A percentile compares a stretch with the other conserved stretches of the same genome.
These are phyloP conservation scores for Abramis brama DNA, from an alignment of 2,113 vertebrate species.

Conservation along the genomic window DNA sequence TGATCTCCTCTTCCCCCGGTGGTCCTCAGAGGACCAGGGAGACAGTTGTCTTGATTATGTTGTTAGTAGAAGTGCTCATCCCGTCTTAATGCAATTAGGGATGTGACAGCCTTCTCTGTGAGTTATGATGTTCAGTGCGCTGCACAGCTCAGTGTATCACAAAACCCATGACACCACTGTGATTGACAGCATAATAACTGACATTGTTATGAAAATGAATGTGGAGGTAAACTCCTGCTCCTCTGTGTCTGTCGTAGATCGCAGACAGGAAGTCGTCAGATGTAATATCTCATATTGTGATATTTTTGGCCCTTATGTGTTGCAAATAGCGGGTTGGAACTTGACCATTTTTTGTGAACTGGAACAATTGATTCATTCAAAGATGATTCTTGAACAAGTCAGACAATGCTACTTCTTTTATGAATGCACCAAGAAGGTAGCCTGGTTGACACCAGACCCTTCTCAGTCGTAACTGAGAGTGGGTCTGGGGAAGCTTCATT, in stretches of 20 bases:
- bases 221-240: constrained; percentile 14
- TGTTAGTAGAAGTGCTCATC: constrained; percentile 66
- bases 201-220: constrained; percentile 42
- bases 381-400: background rate
- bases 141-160: constrained; percentile 15
- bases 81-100: constrained; percentile 68
- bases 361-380: background rate
- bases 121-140: constrained; percentile 30
- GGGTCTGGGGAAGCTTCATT: no score
- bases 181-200: constrained; percentile 45
- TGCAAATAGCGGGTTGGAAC: background rate
- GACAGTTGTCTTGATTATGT: constrained; percentile 71
- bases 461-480: no score
- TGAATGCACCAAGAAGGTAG: background rate
- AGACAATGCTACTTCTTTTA: background rate
- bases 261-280: background rate
- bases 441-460: no score
- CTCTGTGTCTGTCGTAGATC: background rate
- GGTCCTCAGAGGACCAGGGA: constrained; percentile 62
- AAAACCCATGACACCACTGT: constrained; percentile 37
- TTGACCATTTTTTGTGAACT: background rate
- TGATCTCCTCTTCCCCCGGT: constrained; percentile 41
- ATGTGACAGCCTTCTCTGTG: constrained; percentile 61
- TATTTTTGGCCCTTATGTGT: background rate
- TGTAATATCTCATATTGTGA: background rate